Percentiles rank a stretch among this genome's conserved stretches.
Evolutionary conservation across 1,140 invertebrate genomes (phyloP).

Genomic region (Dendrolimus punctatus): DNA sequence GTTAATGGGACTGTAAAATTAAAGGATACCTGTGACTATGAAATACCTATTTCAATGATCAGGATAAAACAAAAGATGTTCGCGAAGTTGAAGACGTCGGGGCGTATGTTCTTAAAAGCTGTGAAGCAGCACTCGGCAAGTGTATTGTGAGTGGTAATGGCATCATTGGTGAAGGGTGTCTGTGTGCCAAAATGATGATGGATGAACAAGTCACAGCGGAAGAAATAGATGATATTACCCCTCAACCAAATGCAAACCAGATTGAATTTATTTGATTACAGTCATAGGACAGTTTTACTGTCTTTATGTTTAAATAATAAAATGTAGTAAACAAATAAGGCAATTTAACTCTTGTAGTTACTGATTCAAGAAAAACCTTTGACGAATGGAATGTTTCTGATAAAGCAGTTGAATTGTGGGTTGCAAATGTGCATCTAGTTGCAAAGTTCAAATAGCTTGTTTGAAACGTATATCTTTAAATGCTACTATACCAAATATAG

Average conservation of each 20-base stretch:
- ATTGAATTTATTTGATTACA: neutral
- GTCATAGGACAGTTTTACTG: too few relatives aligned
- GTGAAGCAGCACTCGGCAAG: slow-evolving; percentile 48
- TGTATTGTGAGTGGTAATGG: slow-evolving; percentile 57
- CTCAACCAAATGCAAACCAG: slow-evolving; percentile 19
- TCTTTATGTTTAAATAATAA: too few relatives aligned
- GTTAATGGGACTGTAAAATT: slow-evolving; percentile 47
- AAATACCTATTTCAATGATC: slow-evolving; percentile 19
- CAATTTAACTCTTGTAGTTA: too few relatives aligned
- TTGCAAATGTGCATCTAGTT: too few relatives aligned
- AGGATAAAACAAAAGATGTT: slow-evolving; percentile 12
- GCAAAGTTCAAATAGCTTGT: too few relatives aligned
- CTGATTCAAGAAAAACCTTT: too few relatives aligned
- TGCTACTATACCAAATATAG: too few relatives aligned
- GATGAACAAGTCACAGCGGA: slow-evolving; percentile 43
- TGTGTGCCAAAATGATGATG: slow-evolving; percentile 51
- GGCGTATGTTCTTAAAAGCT: slow-evolving; percentile 38
- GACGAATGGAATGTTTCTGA: too few relatives aligned
- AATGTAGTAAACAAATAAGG: too few relatives aligned
- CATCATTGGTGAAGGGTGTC: slow-evolving; percentile 49
- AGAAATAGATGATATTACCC: slow-evolving; percentile 58
- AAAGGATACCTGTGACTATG: slow-evolving; percentile 41
- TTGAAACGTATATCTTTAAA: too few relatives aligned
- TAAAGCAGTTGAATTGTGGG: too few relatives aligned
- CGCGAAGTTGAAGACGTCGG: slow-evolving; percentile 18